Percentiles rank a stretch among this genome's conserved stretches.
phyloP scores from a whole-genome alignment of 2,888 invertebrate species.

The Epinotia brunnichana region DNA sequence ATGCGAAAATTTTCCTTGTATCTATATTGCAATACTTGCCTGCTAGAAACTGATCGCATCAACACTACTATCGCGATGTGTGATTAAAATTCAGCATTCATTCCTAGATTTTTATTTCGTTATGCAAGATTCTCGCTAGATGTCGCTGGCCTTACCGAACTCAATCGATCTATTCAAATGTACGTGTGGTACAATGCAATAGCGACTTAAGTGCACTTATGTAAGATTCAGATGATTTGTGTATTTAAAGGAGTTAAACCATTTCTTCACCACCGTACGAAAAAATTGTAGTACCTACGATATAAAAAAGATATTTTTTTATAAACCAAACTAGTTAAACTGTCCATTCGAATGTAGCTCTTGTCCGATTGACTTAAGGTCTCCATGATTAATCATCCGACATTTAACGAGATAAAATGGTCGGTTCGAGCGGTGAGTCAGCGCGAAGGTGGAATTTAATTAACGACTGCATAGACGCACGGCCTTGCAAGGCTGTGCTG shows the following conservation, averaged over 20 bases:
- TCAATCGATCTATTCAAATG: slow-evolving; percentile 7
- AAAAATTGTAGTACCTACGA: neutral
- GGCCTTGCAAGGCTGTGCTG: slow-evolving; percentile 82
- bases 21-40: neutral
- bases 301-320: neutral
- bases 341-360: neutral
- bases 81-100: neutral
- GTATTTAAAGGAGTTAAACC: neutral
- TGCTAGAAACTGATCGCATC: neutral
- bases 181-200: neutral
- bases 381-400: slow-evolving; percentile 21
- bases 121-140: slow-evolving; percentile 11
- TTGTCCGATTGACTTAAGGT: slow-evolving; percentile 2
- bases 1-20: slow-evolving; percentile 26
- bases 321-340: neutral
- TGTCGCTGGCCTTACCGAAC: slow-evolving; percentile 28
- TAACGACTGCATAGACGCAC: slow-evolving; percentile 77
- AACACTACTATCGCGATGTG: neutral
- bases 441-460: slow-evolving; percentile 77
- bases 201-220: neutral
- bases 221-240: neutral
- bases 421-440: slow-evolving; percentile 63
- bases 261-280: neutral
- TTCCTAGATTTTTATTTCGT: neutral
- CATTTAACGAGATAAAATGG: slow-evolving; percentile 26